Evolutionary conservation across 2,797 vertebrate genomes (phyloP).

Genomic region (Schizopygopsis malacanthus): DNA sequence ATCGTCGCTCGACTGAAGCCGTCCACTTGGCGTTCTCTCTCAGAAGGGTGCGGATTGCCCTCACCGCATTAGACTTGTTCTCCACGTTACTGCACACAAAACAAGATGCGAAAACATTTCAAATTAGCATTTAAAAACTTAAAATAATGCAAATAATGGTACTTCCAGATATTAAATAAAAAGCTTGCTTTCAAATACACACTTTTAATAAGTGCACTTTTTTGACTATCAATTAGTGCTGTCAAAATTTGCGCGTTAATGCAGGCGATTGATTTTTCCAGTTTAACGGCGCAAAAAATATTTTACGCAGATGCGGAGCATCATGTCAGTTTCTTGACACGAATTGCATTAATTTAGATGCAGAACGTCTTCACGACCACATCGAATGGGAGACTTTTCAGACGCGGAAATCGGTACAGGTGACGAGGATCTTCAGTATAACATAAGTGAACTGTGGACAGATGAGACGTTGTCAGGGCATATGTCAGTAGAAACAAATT

Average conservation of each 20-base stretch:
- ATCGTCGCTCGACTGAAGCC: constrained; percentile 71
- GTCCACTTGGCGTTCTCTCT: constrained; percentile 82
- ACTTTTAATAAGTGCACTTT: not conserved
- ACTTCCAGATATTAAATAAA: not conserved
- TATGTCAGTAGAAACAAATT: not conserved
- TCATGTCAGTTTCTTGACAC: not conserved
- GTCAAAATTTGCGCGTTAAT: not conserved
- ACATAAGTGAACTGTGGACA: not conserved
- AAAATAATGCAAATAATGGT: not conserved
- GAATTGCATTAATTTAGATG: not conserved
- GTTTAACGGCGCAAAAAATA: not conserved
- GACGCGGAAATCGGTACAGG: not conserved
- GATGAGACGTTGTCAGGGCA: not conserved
- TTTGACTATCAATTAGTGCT: not conserved
- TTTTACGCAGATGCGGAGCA: not conserved
- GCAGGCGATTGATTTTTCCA: not conserved
- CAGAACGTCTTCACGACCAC: not conserved
- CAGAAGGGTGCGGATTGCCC: constrained; percentile 86
- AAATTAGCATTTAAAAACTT: not conserved
- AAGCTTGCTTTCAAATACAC: not conserved
- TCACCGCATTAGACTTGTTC: constrained; percentile 84
- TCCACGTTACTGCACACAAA: constrained; percentile 80
- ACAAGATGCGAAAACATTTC: not conserved
- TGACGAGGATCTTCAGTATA: not conserved
- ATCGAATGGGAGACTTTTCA: not conserved